phyloP scores from a whole-genome alignment of 1,140 invertebrate species.

The Ceratosolen fusciceps region DNA sequence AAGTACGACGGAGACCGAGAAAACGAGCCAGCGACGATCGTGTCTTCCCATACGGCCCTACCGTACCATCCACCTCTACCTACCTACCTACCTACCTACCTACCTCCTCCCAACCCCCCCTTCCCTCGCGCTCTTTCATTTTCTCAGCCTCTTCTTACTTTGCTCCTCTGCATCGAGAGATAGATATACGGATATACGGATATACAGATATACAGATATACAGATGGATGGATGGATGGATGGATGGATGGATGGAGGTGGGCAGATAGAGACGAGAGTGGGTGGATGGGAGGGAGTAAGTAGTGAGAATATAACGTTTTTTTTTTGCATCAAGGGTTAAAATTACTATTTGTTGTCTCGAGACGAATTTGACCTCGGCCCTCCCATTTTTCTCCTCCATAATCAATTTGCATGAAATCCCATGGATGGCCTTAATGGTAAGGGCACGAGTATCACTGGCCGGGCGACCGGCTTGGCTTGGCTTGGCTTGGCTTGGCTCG shows the following conservation, averaged over 20 bases:
- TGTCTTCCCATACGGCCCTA: constrained; percentile 41
- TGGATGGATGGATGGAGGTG: background rate
- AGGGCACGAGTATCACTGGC: background rate
- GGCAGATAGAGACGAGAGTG: background rate
- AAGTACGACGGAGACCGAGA: constrained; percentile 32
- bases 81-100: constrained; percentile 1
- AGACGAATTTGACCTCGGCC: constrained; percentile 20
- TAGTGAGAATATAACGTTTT: background rate
- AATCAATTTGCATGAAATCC: constrained; percentile 36
- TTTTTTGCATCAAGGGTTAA: constrained; percentile 43
- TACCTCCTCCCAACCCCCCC: background rate
- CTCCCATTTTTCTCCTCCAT: background rate
- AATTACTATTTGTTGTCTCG: constrained; percentile 44
- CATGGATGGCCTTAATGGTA: background rate
- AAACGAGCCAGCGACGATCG: constrained; percentile 42
- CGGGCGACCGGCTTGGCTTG: too few species aligned
- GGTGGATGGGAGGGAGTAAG: background rate
- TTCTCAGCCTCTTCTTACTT: constrained; percentile 36
- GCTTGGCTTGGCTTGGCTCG: too few species aligned
- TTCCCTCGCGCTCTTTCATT: constrained; percentile 47
- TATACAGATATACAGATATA: background rate
- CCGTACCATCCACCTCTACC: constrained; percentile 1
- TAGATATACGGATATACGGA: background rate
- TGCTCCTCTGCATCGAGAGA: background rate
- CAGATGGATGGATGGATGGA: background rate